A percentile compares a stretch with the other conserved stretches of the same genome.
Evolutionary conservation across 2,888 invertebrate genomes (phyloP).

Genomic region (Megastigmus dorsalis): DNA sequence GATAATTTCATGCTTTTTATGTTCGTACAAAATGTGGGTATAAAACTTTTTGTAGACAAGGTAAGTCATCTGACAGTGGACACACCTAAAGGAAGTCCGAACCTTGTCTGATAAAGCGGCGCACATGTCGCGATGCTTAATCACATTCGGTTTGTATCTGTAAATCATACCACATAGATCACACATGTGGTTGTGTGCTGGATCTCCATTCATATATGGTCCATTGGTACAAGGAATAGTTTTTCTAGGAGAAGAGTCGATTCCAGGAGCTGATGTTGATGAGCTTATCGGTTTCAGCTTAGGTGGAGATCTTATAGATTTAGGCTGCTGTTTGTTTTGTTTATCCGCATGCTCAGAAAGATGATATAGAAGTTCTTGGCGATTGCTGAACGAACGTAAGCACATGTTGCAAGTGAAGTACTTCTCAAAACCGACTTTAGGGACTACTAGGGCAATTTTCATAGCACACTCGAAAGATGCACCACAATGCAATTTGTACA

Average conservation of each 20-base stretch:
- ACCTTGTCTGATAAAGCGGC: constrained; percentile 59
- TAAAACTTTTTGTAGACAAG: constrained; percentile 69
- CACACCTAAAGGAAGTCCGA: constrained; percentile 66
- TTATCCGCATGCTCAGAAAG: constrained; percentile 67
- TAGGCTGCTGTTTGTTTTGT: constrained; percentile 62
- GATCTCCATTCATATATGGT: constrained; percentile 70
- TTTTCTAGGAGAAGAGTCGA: constrained; percentile 15
- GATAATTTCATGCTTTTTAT: constrained; percentile 69
- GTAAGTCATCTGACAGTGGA: constrained; percentile 69
- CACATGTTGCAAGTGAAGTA: constrained; percentile 74
- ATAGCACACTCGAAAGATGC: constrained; percentile 77
- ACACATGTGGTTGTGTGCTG: constrained; percentile 68
- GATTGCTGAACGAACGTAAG: constrained; percentile 64
- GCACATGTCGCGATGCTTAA: constrained; percentile 67
- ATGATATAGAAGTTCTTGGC: constrained; percentile 68
- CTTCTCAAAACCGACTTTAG: constrained; percentile 68
- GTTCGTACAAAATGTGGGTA: constrained; percentile 63
- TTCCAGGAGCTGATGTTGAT: background rate
- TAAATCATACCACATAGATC: constrained; percentile 73
- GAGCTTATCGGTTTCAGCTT: constrained; percentile 58
- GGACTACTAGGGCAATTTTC: constrained; percentile 73
- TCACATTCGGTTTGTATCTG: constrained; percentile 67
- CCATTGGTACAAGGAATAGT: constrained; percentile 42
- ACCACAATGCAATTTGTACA: constrained; percentile 70
- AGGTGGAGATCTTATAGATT: constrained; percentile 58